Base-by-base conservation (phyloP, 2,113 vertebrate genomes). In the Centropristis striata region DNA sequence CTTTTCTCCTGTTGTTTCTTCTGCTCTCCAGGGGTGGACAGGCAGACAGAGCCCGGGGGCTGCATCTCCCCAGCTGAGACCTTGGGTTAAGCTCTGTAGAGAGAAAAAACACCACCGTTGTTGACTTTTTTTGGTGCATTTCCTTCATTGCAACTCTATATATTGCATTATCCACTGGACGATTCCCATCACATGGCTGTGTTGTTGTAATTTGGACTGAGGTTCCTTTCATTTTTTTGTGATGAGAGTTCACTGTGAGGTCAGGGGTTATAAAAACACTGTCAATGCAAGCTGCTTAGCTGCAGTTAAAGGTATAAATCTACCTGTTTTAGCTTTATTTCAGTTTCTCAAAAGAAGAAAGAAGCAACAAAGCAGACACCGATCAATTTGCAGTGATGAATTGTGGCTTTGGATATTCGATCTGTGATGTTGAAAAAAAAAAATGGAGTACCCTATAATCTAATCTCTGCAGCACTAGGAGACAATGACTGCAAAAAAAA, bases 1-100 rank as follows among this genome's bases (percentile, higher is more conserved):
- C 75, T 80, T 74, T 59, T 80, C 84, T 88, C 71, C 80, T 87
- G 88, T 90, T 92, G 89, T 83, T 91, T 87, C 84, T 92, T 87
- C 86, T 87, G 69, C 25, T 91, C 90, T 90, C 85, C 60, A 83
- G 85, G 89, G 68, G 63, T 60, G 86, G 87, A 86, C 83, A 70
- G 86, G 75, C 90, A 92, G 87, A 91, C 85, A 85, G 75, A 71
- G 87, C 90, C 91, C 8, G 59, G 50, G 75, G 91, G 89, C 81
- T 80, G 70, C 65, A 78, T 80, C 86, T 91, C 89, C 83, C 85
- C 81, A 83, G 81, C 85, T 90, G 82, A 75, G 86, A 88, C 86
- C 88, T 85, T 84, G 73, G 85, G 77, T 91, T 88, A 85, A 90
- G 79, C 79, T 90, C 81, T 41, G 74, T 83, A 85, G 71, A 81